Conservation (phyloP, 2,797 vertebrate species). For the Crenichthys baileyi region DNA sequence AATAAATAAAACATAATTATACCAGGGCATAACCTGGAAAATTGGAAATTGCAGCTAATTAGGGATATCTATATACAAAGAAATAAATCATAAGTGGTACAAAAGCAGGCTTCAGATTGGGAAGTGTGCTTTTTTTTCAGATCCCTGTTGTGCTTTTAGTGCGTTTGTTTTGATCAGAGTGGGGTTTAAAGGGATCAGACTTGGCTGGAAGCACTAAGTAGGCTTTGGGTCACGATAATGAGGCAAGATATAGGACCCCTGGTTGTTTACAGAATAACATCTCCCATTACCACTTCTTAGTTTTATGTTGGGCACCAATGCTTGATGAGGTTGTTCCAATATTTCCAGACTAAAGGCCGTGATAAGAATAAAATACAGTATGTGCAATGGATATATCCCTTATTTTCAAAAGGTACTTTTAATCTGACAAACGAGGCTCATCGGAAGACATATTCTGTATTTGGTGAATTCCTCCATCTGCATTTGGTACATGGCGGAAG, state of each 20-base stretch:
- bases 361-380: background rate
- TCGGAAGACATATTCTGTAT: background rate
- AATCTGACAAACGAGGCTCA: background rate
- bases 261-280: background rate
- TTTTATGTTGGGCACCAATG: background rate
- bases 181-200: constrained; percentile 65
- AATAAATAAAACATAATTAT: background rate
- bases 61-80: background rate
- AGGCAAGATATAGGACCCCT: constrained; percentile 25
- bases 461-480: background rate
- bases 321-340: background rate
- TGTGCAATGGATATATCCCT: background rate
- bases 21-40: background rate
- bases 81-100: background rate
- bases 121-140: background rate
- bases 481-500: background rate
- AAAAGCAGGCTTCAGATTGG: background rate
- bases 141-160: background rate
- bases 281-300: constrained; percentile 1
- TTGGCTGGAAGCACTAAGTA: constrained; percentile 63
- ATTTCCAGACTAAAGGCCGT: background rate
- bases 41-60: background rate
- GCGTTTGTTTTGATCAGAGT: constrained; percentile 25
- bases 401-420: background rate
- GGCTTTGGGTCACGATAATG: constrained; percentile 36